These are phyloP conservation scores for Bathynomus jamesi DNA, from an alignment of 1,140 invertebrate genomes.

Conservation along the genomic window DNA sequence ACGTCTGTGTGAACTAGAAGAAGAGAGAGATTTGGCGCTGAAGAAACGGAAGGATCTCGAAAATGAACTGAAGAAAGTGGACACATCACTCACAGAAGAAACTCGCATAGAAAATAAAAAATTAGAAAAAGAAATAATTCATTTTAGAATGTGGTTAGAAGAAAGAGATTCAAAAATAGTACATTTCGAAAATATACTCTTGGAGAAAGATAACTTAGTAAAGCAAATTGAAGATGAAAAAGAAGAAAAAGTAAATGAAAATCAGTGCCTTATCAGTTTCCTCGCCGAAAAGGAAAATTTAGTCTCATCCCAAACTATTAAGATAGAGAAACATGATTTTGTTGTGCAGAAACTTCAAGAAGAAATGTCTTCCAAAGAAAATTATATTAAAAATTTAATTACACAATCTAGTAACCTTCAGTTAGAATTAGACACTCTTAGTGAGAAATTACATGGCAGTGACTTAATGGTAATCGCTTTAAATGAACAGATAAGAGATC, in stretches of 20 bases:
- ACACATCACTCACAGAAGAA: slow-evolving; percentile 19
- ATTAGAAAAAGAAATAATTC: slow-evolving; percentile 41
- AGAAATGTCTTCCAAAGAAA: not conserved
- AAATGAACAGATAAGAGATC: not conserved
- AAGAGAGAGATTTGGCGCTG: slow-evolving; percentile 37
- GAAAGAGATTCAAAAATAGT: slow-evolving; percentile 44
- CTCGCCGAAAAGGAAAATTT: slow-evolving; percentile 33
- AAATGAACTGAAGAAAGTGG: slow-evolving; percentile 30
- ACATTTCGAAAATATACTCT: slow-evolving; percentile 40
- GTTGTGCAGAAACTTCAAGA: not conserved
- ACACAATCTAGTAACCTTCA: not conserved
- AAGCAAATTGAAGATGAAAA: slow-evolving; percentile 18
- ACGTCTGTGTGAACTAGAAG: slow-evolving; percentile 35
- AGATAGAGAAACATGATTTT: not conserved
- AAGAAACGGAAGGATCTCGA: slow-evolving; percentile 38
- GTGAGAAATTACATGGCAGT: not conserved
- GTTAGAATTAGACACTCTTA: not conserved
- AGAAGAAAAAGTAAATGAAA: slow-evolving; percentile 28
- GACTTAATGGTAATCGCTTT: not conserved
- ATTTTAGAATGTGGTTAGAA: slow-evolving; percentile 39
- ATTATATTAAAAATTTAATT: slow-evolving; percentile 11
- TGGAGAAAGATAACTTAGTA: slow-evolving; percentile 31
- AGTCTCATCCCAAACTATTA: not conserved
- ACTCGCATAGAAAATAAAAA: slow-evolving; percentile 33
- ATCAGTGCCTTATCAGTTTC: slow-evolving; percentile 30